Evolutionary conservation across 2,888 invertebrate species (phyloP).

Genomic region (Unio delphinus): DNA sequence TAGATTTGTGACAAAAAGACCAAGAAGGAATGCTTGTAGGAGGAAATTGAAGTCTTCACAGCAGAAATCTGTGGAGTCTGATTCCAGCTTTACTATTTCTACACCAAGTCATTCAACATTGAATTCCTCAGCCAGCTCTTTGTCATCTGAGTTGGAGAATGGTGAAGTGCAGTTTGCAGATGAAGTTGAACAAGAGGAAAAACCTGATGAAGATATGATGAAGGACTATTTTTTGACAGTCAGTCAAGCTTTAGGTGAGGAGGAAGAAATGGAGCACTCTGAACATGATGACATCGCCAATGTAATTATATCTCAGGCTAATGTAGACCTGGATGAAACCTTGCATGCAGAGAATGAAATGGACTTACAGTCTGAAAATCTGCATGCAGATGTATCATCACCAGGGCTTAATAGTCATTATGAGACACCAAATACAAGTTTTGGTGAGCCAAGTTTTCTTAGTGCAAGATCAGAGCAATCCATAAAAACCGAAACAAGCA

Average conservation of each 20-base stretch:
- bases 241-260: constrained; percentile 52
- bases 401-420: constrained; percentile 46
- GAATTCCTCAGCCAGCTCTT: constrained; percentile 51
- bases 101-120: constrained; percentile 56
- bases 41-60: constrained; percentile 29
- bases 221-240: constrained; percentile 55
- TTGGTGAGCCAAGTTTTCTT: constrained; percentile 14
- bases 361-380: constrained; percentile 20
- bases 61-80: constrained; percentile 42
- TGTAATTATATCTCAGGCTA: no score
- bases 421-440: constrained; percentile 51
- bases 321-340: constrained; percentile 35
- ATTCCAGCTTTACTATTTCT: constrained; percentile 59
- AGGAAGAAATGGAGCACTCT: constrained; percentile 29
- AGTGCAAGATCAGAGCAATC: no score
- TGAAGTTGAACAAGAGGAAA: constrained; percentile 42
- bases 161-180: constrained; percentile 32
- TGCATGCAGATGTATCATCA: constrained; percentile 12
- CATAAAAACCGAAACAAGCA: no score
- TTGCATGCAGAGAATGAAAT: constrained; percentile 33
- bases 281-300: constrained; percentile 8
- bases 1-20: constrained; percentile 48
- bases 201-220: constrained; percentile 56
- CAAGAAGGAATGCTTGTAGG: constrained; percentile 13
- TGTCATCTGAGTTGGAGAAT: constrained; percentile 45